phyloP scores from a whole-genome alignment of 2,888 invertebrate genomes.

The Noctua janthe region DNA sequence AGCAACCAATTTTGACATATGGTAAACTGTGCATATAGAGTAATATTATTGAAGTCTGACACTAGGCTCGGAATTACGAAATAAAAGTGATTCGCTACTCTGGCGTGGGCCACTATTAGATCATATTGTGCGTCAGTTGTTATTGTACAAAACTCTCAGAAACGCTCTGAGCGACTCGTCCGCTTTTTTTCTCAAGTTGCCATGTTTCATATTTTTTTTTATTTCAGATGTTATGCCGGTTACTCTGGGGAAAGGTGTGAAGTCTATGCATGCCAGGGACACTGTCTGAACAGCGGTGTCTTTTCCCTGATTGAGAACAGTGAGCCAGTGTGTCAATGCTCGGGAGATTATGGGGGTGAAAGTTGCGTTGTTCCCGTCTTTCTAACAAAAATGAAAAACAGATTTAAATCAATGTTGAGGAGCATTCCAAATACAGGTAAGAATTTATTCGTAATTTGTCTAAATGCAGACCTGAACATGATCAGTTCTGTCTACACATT shows the following conservation, averaged over 20 bases:
- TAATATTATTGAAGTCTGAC: no score
- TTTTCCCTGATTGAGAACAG: neutral
- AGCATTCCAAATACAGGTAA: neutral
- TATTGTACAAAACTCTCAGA: neutral
- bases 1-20: no score
- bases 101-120: no score
- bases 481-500: neutral
- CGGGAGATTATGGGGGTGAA: neutral
- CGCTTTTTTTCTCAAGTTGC: neutral
- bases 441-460: neutral
- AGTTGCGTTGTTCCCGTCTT: constrained; percentile 1
- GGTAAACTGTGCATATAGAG: no score
- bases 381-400: neutral
- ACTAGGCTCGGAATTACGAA: no score
- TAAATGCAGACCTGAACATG: neutral
- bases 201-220: neutral
- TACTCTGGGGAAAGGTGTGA: constrained; percentile 87
- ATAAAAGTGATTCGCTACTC: no score
- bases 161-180: no score
- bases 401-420: neutral
- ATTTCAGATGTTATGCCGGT: constrained; percentile 82
- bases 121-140: no score
- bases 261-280: constrained; percentile 54
- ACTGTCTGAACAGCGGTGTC: neutral
- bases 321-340: neutral